Percentiles rank a stretch among this genome's conserved stretches.
Evolutionary conservation across 1,140 invertebrate genomes (phyloP).

Genomic region (Drosophila subobscura): DNA sequence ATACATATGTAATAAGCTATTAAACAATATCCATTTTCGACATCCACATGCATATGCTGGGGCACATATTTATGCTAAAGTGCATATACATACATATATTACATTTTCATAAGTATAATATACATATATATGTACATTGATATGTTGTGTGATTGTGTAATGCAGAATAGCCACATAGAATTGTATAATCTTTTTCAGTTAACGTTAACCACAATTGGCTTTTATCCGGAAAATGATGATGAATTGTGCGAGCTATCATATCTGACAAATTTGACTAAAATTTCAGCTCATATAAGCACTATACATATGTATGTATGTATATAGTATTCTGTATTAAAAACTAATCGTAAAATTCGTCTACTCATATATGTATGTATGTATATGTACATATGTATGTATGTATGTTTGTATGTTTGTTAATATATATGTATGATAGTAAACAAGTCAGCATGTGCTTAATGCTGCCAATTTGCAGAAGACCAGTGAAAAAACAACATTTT

Average conservation of each 20-base stretch:
- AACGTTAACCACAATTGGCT: no score
- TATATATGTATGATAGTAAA: slow-evolving; percentile 4
- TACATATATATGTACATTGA: neutral
- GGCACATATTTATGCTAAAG: neutral
- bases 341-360: neutral
- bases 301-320: slow-evolving; percentile 4
- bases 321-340: neutral
- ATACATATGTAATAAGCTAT: neutral
- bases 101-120: neutral
- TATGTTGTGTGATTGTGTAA: no score
- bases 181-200: no score
- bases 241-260: no score
- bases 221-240: no score
- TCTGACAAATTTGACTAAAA: no score
- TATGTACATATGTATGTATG: slow-evolving; percentile 1
- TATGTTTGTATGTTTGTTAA: neutral
- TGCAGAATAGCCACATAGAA: no score
- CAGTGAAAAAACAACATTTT: neutral
- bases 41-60: no score
- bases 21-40: neutral
- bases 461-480: no score
- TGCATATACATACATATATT: neutral
- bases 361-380: neutral
- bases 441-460: no score
- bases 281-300: neutral